Conservation (phyloP, 2,888 invertebrate species). For the Drosophila monieri region DNA sequence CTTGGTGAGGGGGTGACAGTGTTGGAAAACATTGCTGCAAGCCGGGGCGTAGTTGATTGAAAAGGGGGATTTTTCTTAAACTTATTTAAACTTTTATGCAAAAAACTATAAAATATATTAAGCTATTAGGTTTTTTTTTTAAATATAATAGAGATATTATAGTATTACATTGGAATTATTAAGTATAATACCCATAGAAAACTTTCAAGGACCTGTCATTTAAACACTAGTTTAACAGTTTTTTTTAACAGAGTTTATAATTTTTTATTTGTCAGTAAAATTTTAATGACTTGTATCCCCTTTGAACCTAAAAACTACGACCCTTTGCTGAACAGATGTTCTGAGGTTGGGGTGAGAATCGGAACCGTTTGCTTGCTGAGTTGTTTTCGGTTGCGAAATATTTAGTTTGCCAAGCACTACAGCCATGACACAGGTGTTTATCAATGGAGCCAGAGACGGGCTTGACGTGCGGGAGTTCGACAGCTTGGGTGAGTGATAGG, state of each 20-base stretch:
- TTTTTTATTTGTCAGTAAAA: not conserved
- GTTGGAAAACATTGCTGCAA: slow-evolving; percentile 16
- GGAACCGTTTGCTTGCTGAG: slow-evolving; percentile 20
- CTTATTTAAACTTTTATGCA: too few species aligned
- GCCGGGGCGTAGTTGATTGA: not conserved
- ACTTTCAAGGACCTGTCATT: too few species aligned
- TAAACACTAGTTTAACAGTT: not conserved
- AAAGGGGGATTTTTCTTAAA: too few species aligned
- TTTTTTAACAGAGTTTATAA: not conserved
- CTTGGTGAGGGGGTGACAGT: slow-evolving; percentile 18
- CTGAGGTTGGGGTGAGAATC: not conserved
- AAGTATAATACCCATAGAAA: not conserved
- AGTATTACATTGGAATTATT: not conserved
- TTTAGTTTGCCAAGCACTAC: slow-evolving; percentile 23
- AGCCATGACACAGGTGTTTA: slow-evolving; percentile 68
- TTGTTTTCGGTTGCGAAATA: slow-evolving; percentile 18
- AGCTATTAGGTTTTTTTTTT: not conserved
- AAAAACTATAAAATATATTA: not conserved
- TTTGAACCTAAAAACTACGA: not conserved
- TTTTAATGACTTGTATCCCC: not conserved
- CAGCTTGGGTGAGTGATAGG: slow-evolving; percentile 64
- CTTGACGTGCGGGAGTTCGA: slow-evolving; percentile 69
- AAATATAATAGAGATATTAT: too few species aligned
- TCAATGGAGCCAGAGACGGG: slow-evolving; percentile 77
- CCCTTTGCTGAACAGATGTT: slow-evolving; percentile 23